phyloP scores from a whole-genome alignment of 1,140 invertebrate genomes.

The Drosophila aff. region DNA sequence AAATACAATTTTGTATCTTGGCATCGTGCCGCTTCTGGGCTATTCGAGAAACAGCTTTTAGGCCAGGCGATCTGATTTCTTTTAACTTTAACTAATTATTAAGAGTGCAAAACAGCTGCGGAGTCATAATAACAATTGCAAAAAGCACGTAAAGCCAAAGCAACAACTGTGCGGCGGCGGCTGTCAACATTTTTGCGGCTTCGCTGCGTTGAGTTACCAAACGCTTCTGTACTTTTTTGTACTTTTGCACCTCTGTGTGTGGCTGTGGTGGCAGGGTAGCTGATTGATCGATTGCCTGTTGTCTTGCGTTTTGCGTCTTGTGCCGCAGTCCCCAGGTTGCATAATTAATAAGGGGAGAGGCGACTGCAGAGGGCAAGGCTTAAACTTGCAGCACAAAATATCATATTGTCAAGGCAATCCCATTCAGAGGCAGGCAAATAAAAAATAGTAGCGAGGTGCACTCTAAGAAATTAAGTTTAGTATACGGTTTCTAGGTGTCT shows the following conservation, averaged over 20 bases:
- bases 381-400: conserved; percentile 59
- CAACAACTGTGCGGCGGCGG: conserved; percentile 32
- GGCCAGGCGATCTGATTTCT: background rate
- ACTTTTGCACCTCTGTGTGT: conserved; percentile 32
- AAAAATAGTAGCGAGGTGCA: conserved; percentile 5
- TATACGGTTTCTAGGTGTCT: no score
- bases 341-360: conserved; percentile 71
- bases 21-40: conserved; percentile 35
- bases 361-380: conserved; percentile 31
- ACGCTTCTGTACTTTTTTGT: conserved; percentile 46
- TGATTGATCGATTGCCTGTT: conserved; percentile 72
- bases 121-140: conserved; percentile 34
- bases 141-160: conserved; percentile 12
- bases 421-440: conserved; percentile 14
- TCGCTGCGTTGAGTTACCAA: conserved; percentile 69
- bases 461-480: conserved; percentile 2
- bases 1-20: conserved; percentile 18
- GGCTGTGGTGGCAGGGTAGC: conserved; percentile 48
- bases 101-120: conserved; percentile 26
- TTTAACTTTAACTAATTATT: conserved; percentile 39
- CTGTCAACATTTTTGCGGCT: conserved; percentile 73
- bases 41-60: conserved; percentile 25
- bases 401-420: conserved; percentile 65
- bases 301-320: conserved; percentile 42
- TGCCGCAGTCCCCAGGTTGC: conserved; percentile 55